Evolutionary conservation across 2,113 vertebrate species (phyloP).

Genomic region (Sturnus vulgaris): DNA sequence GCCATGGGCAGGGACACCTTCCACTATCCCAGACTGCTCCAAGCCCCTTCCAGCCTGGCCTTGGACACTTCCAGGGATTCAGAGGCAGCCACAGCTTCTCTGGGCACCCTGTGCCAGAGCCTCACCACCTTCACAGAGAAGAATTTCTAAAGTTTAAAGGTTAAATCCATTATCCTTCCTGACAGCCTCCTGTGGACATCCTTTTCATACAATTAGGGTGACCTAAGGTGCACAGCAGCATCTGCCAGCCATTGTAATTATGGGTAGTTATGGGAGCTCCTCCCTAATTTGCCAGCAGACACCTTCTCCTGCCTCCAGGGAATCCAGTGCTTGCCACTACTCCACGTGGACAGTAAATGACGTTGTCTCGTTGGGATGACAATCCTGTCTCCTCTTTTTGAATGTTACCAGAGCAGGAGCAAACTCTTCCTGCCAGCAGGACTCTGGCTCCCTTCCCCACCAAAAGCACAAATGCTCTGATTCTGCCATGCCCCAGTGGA

Average conservation of each 20-base stretch:
- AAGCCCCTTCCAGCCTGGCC: accelerated
- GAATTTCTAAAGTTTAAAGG: neutral
- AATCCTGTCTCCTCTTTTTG: neutral
- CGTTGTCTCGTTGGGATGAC: neutral
- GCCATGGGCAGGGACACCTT: neutral
- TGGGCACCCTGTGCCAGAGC: neutral
- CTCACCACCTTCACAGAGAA: accelerated
- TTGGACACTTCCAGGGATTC: neutral
- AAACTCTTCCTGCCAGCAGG: neutral
- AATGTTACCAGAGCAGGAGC: neutral
- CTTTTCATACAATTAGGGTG: neutral
- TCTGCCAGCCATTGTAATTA: neutral
- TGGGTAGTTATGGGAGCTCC: neutral
- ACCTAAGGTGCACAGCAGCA: neutral
- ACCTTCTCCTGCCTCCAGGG: neutral
- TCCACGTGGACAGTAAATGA: neutral
- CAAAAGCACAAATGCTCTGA: neutral
- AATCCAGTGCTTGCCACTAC: neutral
- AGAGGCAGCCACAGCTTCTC: neutral
- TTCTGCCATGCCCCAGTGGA: neutral
- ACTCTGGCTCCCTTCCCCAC: neutral
- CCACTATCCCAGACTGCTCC: accelerated
- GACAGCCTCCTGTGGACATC: neutral
- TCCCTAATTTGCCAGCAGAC: neutral
- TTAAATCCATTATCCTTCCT: neutral